Percentiles rank a stretch among this genome's conserved stretches.
Conservation (phyloP, 2,113 vertebrate species). For the Macquaria ambigua region DNA sequence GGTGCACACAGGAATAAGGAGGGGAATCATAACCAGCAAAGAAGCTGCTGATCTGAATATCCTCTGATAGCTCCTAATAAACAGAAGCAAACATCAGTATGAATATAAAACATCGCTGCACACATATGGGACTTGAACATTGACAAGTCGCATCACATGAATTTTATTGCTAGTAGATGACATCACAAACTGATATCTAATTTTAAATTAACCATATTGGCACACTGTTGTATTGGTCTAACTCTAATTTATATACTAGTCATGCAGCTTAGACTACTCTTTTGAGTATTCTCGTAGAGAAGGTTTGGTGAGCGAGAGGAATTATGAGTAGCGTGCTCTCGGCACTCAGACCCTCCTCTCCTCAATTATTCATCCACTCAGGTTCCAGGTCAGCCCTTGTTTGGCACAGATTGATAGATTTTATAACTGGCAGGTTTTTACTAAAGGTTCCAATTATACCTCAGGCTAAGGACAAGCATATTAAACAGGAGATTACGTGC, state of each 20-base stretch:
- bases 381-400: slow-evolving; percentile 59
- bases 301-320: slow-evolving; percentile 46
- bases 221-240: background rate
- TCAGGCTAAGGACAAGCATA: slow-evolving; percentile 37
- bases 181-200: background rate
- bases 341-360: slow-evolving; percentile 13
- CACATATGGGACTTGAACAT: slow-evolving; percentile 28
- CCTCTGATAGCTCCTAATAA: slow-evolving; percentile 60
- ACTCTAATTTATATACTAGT: slow-evolving; percentile 20
- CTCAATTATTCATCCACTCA: slow-evolving; percentile 59
- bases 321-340: slow-evolving; percentile 42
- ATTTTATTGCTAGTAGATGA: background rate
- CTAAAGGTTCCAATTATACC: slow-evolving; percentile 59
- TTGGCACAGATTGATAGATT: slow-evolving; percentile 66
- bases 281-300: slow-evolving; percentile 33
- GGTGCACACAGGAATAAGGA: slow-evolving; percentile 32
- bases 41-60: slow-evolving; percentile 58
- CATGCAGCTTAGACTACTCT: slow-evolving; percentile 24
- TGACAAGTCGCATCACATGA: slow-evolving; percentile 27
- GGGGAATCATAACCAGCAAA: slow-evolving; percentile 42
- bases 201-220: background rate
- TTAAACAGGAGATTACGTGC: slow-evolving; percentile 59
- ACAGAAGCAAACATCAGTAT: slow-evolving; percentile 45
- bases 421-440: slow-evolving; percentile 60
- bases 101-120: slow-evolving; percentile 53